These are phyloP conservation scores for Papilio polyxenes DNA, from an alignment of 1,140 invertebrate species.

Conservation along the genomic window DNA sequence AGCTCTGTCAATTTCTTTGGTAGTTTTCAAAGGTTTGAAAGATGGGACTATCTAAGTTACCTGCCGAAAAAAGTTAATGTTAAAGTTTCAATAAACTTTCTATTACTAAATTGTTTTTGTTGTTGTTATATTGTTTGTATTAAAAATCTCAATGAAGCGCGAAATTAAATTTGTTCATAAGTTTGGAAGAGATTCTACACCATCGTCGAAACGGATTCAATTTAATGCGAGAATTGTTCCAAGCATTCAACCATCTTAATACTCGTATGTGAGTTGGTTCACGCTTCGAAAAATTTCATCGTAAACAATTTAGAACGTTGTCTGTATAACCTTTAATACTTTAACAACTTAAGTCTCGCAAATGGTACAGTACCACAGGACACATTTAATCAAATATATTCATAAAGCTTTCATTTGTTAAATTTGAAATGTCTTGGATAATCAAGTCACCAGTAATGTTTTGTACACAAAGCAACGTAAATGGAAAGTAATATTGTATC, in stretches of 20 bases:
- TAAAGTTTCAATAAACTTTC: not conserved
- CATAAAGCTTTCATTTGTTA: too few relatives aligned
- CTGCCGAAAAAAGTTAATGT: not conserved
- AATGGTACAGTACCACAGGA: too few relatives aligned
- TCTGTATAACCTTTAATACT: not conserved
- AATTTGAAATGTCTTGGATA: too few relatives aligned
- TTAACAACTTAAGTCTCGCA: too few relatives aligned
- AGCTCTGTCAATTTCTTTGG: too few relatives aligned
- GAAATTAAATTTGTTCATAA: constrained; percentile 21
- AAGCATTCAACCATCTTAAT: constrained; percentile 20
- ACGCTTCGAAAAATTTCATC: not conserved
- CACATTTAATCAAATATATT: too few relatives aligned
- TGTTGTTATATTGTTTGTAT: too few relatives aligned
- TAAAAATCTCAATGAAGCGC: not conserved
- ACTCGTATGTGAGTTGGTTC: not conserved
- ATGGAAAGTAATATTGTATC: too few relatives aligned
- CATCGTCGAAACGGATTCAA: constrained; percentile 9
- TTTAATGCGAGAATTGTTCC: constrained; percentile 23
- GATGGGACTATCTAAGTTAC: not conserved
- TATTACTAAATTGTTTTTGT: not conserved
- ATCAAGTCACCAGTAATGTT: too few relatives aligned
- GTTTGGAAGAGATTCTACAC: not conserved
- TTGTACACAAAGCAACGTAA: too few relatives aligned
- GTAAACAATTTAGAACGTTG: constrained; percentile 8
- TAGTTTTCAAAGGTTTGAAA: not conserved